Percentiles rank a stretch among this genome's conserved stretches.
These are phyloP conservation scores for Pocillopora verrucosa DNA, from an alignment of 64 coral and sea anemone species.

Conservation along the genomic window DNA sequence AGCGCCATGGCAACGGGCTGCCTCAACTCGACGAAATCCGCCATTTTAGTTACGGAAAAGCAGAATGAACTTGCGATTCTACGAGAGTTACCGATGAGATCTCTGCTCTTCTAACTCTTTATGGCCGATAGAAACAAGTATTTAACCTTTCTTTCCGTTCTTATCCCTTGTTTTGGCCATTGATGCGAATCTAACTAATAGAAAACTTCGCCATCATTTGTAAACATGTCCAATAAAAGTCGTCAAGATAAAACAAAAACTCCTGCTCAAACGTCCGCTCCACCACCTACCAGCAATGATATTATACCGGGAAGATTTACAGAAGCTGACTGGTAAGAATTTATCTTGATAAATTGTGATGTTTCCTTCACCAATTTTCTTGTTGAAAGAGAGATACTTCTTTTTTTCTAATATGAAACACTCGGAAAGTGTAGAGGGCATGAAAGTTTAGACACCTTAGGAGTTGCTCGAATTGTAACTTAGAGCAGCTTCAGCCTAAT, in stretches of 20 bases:
- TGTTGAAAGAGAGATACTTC: background rate
- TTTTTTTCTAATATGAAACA: background rate
- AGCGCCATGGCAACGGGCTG: background rate
- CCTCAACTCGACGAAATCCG: background rate
- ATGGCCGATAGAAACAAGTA: background rate
- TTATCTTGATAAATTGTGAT: background rate
- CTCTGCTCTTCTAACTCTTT: background rate
- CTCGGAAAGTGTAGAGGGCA: too few relatives aligned
- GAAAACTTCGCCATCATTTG: background rate
- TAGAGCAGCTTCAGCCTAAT: too few relatives aligned
- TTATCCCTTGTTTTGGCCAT: background rate
- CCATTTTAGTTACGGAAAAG: background rate
- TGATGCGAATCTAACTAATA: background rate
- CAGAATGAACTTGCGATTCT: background rate
- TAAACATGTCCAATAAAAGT: slow-evolving; percentile 89
- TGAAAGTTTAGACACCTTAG: too few relatives aligned
- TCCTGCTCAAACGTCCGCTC: slow-evolving; percentile 80
- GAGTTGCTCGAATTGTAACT: too few relatives aligned
- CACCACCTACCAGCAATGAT: slow-evolving; percentile 85
- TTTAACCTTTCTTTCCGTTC: background rate
- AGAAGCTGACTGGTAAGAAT: slow-evolving; percentile 91
- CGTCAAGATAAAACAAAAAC: slow-evolving; percentile 93
- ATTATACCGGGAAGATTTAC: slow-evolving; percentile 96
- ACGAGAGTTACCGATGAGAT: background rate
- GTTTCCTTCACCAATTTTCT: background rate